Percentiles rank a stretch among this genome's conserved stretches.
Evolutionary conservation across 2,888 invertebrate genomes (phyloP).

Genomic region (Leucozona laternaria): DNA sequence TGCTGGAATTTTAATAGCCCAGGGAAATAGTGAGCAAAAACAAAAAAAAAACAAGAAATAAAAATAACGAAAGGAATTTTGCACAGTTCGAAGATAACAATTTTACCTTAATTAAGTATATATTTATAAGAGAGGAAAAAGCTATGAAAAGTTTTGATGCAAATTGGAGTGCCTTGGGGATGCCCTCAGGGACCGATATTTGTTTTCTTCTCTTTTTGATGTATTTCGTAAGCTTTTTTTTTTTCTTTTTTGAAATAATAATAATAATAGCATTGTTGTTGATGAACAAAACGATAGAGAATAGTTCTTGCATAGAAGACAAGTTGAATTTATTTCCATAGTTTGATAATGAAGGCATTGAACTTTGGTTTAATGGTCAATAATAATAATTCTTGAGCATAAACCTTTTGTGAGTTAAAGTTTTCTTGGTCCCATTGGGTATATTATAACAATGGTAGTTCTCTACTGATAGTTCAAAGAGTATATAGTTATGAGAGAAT

Average conservation of each 20-base stretch:
- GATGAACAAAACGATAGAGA: background rate
- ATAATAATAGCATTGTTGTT: constrained; percentile 18
- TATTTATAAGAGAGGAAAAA: no score
- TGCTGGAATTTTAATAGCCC: constrained; percentile 56
- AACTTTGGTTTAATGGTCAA: constrained; percentile 33
- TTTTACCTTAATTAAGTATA: no score
- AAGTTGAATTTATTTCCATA: constrained; percentile 28
- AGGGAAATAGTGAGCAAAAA: constrained; percentile 2
- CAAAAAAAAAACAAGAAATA: background rate
- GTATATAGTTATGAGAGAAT: background rate
- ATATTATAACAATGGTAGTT: background rate
- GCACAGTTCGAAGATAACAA: constrained; percentile 38
- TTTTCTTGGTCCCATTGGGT: background rate
- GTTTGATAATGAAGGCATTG: constrained; percentile 13
- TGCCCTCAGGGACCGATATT: constrained; percentile 39
- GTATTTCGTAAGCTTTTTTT: constrained; percentile 3
- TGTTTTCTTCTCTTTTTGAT: constrained; percentile 25
- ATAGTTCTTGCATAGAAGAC: background rate
- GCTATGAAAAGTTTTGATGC: constrained; percentile 49
- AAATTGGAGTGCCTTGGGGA: constrained; percentile 58
- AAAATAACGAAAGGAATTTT: constrained; percentile 44
- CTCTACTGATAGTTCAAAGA: background rate
- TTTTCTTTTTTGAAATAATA: constrained; percentile 9
- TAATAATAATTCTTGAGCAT: constrained; percentile 4
- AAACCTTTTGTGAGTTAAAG: constrained; percentile 5